A percentile compares a stretch with the other conserved stretches of the same genome.
These are phyloP conservation scores for Apodemia duryi DNA, from an alignment of 2,888 invertebrate genomes.

Conservation along the genomic window DNA sequence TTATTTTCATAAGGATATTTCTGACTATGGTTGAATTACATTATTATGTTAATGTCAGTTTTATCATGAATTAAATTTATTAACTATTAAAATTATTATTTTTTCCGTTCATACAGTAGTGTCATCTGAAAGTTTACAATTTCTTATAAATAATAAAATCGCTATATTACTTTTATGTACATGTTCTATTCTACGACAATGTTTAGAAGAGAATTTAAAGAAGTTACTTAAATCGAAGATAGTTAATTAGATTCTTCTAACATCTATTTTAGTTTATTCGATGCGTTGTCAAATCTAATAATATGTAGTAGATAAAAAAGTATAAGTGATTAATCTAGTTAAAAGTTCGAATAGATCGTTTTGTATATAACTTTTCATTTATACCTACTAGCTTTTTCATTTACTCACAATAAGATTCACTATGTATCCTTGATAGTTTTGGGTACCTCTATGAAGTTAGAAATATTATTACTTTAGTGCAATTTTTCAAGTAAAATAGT, in stretches of 20 bases:
- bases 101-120: neutral
- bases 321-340: neutral
- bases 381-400: no score
- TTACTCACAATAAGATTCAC: neutral
- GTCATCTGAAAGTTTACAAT: slow-evolving; percentile 23
- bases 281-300: neutral
- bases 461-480: neutral
- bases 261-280: neutral
- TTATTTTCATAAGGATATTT: slow-evolving; percentile 61
- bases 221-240: slow-evolving; percentile 18
- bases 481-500: neutral
- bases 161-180: slow-evolving; percentile 60
- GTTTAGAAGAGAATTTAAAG: slow-evolving; percentile 30
- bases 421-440: neutral
- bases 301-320: neutral
- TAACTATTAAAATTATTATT: neutral
- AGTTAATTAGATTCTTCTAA: slow-evolving; percentile 11
- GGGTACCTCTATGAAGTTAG: neutral
- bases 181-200: slow-evolving; percentile 78
- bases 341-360: neutral
- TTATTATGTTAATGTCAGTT: slow-evolving; percentile 13
- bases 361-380: no score
- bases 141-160: slow-evolving; percentile 72
- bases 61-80: no score
- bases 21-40: slow-evolving; percentile 35